These are phyloP conservation scores for Limnephilus auricula DNA, from an alignment of 2,888 invertebrate species.

Conservation along the genomic window DNA sequence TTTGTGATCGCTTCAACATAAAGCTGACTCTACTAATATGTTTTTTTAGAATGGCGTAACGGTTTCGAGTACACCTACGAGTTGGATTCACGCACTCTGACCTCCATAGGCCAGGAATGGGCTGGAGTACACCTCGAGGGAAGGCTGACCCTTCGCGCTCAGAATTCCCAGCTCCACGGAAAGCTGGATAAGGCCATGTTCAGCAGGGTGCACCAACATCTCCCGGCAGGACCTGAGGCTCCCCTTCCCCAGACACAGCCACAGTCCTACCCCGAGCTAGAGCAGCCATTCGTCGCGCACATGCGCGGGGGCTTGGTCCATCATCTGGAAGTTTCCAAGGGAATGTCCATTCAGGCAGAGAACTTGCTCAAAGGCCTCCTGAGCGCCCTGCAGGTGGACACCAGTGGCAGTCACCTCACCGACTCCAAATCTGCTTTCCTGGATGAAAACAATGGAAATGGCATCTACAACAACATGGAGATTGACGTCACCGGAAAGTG, in stretches of 20 bases:
- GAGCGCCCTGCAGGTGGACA: slow-evolving; percentile 83
- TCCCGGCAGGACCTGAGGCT: slow-evolving; percentile 74
- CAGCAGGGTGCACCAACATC: slow-evolving; percentile 66
- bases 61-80: slow-evolving; percentile 80
- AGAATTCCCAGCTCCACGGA: slow-evolving; percentile 69
- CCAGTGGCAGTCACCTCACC: slow-evolving; percentile 77
- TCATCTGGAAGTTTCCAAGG: slow-evolving; percentile 77
- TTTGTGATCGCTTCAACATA: background rate
- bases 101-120: slow-evolving; percentile 78
- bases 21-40: background rate
- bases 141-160: slow-evolving; percentile 77
- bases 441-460: slow-evolving; percentile 75
- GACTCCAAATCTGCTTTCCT: slow-evolving; percentile 74
- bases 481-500: slow-evolving; percentile 84
- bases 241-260: slow-evolving; percentile 69
- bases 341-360: slow-evolving; percentile 79
- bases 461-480: slow-evolving; percentile 83
- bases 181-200: slow-evolving; percentile 71
- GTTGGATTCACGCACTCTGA: slow-evolving; percentile 79
- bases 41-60: slow-evolving; percentile 76
- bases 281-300: slow-evolving; percentile 80
- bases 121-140: slow-evolving; percentile 78
- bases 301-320: slow-evolving; percentile 80
- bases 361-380: slow-evolving; percentile 84
- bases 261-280: slow-evolving; percentile 73